Evolutionary conservation across 2,888 invertebrate genomes (phyloP).

Genomic region (Polydrusus tereticollis): DNA sequence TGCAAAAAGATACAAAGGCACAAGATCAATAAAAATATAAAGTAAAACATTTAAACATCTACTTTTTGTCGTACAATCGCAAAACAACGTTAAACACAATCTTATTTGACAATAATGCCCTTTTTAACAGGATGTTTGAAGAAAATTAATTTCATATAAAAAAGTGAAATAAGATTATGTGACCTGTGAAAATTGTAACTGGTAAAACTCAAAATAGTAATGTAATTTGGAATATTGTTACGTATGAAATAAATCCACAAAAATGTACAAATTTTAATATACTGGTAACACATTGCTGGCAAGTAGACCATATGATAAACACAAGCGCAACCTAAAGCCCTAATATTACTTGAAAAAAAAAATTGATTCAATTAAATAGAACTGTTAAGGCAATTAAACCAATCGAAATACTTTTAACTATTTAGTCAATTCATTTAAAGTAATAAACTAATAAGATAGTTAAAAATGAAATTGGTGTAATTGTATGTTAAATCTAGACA

Average conservation of each 20-base stretch:
- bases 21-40: slow-evolving; percentile 32
- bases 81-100: slow-evolving; percentile 48
- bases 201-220: not conserved
- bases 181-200: slow-evolving; percentile 34
- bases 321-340: not conserved
- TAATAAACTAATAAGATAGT: slow-evolving; percentile 7
- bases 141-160: not conserved
- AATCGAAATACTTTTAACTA: not conserved
- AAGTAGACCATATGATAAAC: not conserved
- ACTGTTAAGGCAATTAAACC: not conserved
- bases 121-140: not conserved
- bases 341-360: not conserved
- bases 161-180: slow-evolving; percentile 37
- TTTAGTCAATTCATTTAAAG: slow-evolving; percentile 1
- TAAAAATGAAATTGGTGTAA: not conserved
- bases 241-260: not conserved
- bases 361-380: too few relatives aligned
- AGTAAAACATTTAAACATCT: slow-evolving; percentile 48
- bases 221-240: not conserved
- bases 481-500: not conserved
- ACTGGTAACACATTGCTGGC: slow-evolving; percentile 16
- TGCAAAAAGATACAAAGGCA: slow-evolving; percentile 44
- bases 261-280: not conserved
- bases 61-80: slow-evolving; percentile 57
- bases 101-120: slow-evolving; percentile 32